Percentiles rank a stretch among this genome's conserved stretches.
Conservation (phyloP, 1,140 invertebrate species). For the Notospermus geniculatus region DNA sequence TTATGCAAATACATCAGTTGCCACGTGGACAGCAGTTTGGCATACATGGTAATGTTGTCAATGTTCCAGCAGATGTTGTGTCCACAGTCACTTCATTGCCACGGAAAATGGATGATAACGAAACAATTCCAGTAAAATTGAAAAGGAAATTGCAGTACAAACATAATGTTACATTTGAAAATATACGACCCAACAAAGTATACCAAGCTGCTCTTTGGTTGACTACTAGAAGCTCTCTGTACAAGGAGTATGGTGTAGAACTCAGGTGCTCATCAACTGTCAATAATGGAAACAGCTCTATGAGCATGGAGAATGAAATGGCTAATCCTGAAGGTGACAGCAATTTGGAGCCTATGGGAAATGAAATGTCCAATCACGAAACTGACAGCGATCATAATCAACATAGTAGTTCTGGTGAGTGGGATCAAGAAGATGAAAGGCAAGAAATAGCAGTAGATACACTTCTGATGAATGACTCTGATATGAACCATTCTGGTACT, state of each 20-base stretch:
- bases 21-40: constrained; percentile 19
- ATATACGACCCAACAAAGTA: constrained; percentile 17
- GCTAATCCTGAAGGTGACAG: too few species aligned
- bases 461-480: too few species aligned
- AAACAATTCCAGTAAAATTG: constrained; percentile 21
- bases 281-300: too few species aligned
- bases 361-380: too few species aligned
- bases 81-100: constrained; percentile 24
- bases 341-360: too few species aligned
- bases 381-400: too few species aligned
- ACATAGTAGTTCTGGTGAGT: too few species aligned
- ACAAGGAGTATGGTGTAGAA: too few species aligned
- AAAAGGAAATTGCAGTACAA: constrained; percentile 21
- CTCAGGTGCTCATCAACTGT: too few species aligned
- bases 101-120: constrained; percentile 16
- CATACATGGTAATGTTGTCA: constrained; percentile 25
- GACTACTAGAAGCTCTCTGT: too few species aligned
- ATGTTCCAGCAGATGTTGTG: constrained; percentile 26
- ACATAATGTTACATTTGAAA: constrained; percentile 19
- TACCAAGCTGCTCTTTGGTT: background rate
- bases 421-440: background rate
- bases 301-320: too few species aligned
- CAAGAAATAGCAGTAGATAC: background rate
- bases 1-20: constrained; percentile 28
- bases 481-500: background rate